Conservation (phyloP, 53 echinoderm and acorn worm species). For the Echinarachnius parma region DNA sequence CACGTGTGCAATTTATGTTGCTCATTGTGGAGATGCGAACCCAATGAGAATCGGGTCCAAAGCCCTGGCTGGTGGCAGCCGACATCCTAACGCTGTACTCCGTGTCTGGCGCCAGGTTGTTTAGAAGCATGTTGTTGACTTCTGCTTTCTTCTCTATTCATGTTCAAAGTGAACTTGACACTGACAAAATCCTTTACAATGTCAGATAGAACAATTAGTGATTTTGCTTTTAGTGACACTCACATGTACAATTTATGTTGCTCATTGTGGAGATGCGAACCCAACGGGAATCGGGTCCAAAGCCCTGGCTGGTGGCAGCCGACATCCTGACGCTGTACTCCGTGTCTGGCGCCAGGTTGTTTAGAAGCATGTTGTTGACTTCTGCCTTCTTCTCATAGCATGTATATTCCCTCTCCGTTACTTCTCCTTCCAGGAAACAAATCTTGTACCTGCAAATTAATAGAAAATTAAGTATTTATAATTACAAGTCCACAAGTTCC, state of each 20-base stretch:
- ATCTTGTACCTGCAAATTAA: constrained; percentile 20
- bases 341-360: constrained; percentile 47
- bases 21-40: constrained; percentile 49
- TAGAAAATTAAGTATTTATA: too few relatives aligned
- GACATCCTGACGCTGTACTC: constrained; percentile 66
- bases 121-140: constrained; percentile 8
- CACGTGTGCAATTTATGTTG: constrained; percentile 51
- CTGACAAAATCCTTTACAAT: too few relatives aligned
- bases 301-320: constrained; percentile 62
- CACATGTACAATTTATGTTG: constrained; percentile 50
- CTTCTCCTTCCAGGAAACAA: constrained; percentile 8
- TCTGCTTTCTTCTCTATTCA: constrained; percentile 19
- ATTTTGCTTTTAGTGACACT: too few relatives aligned
- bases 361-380: constrained; percentile 8
- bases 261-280: constrained; percentile 49
- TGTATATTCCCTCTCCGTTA: neutral
- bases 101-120: constrained; percentile 47
- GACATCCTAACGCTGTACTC: constrained; percentile 66
- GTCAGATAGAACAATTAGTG: too few relatives aligned
- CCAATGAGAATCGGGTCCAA: constrained; percentile 62
- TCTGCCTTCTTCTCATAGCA: constrained; percentile 24
- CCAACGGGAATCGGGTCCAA: constrained; percentile 62
- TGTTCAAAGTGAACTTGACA: too few relatives aligned
- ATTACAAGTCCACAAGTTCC: too few relatives aligned
- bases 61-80: constrained; percentile 62